Evolutionary conservation across 2,113 vertebrate species (phyloP).

Genomic region (Pagrus major): DNA sequence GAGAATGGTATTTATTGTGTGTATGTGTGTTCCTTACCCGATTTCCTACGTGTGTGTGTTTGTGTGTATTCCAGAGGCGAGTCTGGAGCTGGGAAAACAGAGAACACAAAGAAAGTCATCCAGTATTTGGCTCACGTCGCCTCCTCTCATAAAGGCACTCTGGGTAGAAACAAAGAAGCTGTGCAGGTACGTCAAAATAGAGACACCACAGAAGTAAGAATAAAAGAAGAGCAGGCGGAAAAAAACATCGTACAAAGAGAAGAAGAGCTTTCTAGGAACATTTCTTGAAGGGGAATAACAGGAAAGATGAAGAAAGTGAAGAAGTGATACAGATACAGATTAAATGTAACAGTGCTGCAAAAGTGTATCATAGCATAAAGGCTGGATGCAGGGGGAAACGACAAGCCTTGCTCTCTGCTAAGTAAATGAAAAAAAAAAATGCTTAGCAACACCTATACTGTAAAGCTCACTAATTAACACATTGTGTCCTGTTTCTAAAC

Average conservation of each 20-base stretch:
- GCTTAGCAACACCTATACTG: too few relatives aligned
- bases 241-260: background rate
- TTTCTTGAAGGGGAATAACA: background rate
- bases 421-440: too few relatives aligned
- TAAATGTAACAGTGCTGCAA: too few relatives aligned
- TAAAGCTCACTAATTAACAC: too few relatives aligned
- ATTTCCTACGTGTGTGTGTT: slow-evolving; percentile 16
- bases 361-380: too few relatives aligned
- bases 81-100: slow-evolving; percentile 94
- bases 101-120: slow-evolving; percentile 96
- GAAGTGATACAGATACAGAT: background rate
- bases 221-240: background rate
- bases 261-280: background rate
- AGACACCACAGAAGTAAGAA: background rate
- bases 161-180: slow-evolving; percentile 80
- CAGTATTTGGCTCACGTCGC: slow-evolving; percentile 94
- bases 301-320: slow-evolving; percentile 19
- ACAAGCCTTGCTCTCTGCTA: too few relatives aligned
- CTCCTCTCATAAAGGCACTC: slow-evolving; percentile 87
- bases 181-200: slow-evolving; percentile 69
- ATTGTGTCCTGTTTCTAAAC: too few relatives aligned
- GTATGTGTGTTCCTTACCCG: slow-evolving; percentile 6
- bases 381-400: too few relatives aligned
- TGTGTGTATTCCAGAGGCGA: slow-evolving; percentile 86
- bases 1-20: slow-evolving; percentile 10